These are phyloP conservation scores for Paedocypris sp. DNA, from an alignment of 2,113 vertebrate genomes.

Conservation along the genomic window DNA sequence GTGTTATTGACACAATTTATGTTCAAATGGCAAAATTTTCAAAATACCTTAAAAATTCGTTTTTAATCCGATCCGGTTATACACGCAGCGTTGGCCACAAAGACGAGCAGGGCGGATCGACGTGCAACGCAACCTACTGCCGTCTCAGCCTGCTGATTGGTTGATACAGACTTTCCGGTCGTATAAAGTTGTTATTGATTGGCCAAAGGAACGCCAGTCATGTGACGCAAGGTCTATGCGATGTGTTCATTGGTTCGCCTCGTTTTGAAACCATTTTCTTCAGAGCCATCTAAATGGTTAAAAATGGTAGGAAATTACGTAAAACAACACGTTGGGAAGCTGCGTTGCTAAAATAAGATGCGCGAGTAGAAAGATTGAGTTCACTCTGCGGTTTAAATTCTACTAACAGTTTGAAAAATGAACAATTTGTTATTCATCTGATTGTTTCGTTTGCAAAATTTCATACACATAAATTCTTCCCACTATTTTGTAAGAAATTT, in stretches of 20 bases:
- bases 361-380: no score
- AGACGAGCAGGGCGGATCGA: constrained; percentile 11
- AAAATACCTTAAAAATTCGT: neutral
- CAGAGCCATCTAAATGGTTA: neutral
- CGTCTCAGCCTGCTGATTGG: neutral
- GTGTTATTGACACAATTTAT: no score
- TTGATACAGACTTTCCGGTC: fast-evolving
- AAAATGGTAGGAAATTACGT: neutral
- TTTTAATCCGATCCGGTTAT: neutral
- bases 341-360: neutral
- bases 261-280: neutral
- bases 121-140: neutral
- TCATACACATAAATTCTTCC: no score
- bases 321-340: neutral
- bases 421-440: no score
- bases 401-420: no score
- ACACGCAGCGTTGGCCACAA: constrained; percentile 28
- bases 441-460: no score
- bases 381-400: no score
- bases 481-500: no score
- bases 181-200: neutral
- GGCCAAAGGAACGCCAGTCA: neutral
- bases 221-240: fast-evolving
- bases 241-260: constrained; percentile 2
- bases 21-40: no score